Evolutionary conservation across 2,797 vertebrate species (phyloP).

Genomic region (Alca torda): DNA sequence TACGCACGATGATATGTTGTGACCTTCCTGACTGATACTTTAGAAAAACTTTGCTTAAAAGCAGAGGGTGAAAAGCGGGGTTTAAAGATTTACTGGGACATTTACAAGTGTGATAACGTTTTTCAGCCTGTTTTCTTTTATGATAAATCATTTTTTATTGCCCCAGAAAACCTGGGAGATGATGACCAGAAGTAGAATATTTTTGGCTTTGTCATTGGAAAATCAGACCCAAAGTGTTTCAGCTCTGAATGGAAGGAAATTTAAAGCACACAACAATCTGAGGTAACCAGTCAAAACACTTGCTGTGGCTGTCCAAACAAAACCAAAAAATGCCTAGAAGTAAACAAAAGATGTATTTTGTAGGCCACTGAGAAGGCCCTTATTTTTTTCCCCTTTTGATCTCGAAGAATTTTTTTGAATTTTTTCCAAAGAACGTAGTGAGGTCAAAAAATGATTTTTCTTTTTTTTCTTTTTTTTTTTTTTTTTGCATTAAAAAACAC

Average conservation of each 20-base stretch:
- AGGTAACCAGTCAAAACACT: slow-evolving; percentile 30
- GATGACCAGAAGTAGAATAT: slow-evolving; percentile 11
- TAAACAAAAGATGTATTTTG: slow-evolving; percentile 41
- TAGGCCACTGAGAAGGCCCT: neutral
- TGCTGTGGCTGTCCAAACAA: slow-evolving; percentile 20
- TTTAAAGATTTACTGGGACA: slow-evolving; percentile 42
- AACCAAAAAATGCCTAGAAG: neutral
- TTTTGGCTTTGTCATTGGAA: slow-evolving; percentile 47
- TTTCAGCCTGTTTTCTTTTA: slow-evolving; percentile 39
- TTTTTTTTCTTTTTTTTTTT: no score
- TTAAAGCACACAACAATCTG: slow-evolving; percentile 37
- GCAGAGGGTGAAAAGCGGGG: neutral
- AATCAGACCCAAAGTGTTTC: slow-evolving; percentile 25
- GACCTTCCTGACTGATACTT: slow-evolving; percentile 25
- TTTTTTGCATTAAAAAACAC: neutral
- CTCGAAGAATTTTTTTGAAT: neutral
- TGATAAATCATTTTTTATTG: slow-evolving; percentile 45
- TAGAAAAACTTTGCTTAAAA: slow-evolving; percentile 5
- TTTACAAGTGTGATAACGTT: slow-evolving; percentile 49
- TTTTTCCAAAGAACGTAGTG: slow-evolving; percentile 20
- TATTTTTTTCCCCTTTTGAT: neutral
- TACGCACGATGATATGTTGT: neutral
- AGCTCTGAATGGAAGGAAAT: slow-evolving; percentile 45
- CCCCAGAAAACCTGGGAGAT: slow-evolving; percentile 42
- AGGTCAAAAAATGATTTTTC: neutral